Percentiles rank a stretch among this genome's conserved stretches.
Evolutionary conservation across 2,888 invertebrate genomes (phyloP).

Genomic region (Platypus cylindrus): DNA sequence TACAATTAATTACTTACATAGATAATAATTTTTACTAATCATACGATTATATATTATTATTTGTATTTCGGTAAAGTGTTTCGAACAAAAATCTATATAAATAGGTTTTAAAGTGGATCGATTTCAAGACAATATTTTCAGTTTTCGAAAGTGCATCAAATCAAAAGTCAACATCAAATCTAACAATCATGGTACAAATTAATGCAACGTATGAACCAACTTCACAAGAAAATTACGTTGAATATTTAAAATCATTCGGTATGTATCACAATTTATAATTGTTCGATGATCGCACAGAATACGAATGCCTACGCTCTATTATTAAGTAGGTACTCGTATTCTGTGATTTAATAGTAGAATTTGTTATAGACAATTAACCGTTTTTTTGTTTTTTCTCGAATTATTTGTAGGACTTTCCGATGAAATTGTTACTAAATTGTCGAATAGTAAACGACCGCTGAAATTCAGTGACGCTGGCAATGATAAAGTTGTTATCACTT

Average conservation of each 20-base stretch:
- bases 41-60: no score
- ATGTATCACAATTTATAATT: no score
- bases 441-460: not conserved
- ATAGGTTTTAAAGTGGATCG: no score
- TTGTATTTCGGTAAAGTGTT: no score
- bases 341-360: not conserved
- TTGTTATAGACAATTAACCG: not conserved
- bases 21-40: no score
- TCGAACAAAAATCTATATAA: no score
- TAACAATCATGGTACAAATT: conserved; percentile 8
- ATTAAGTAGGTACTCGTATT: not conserved
- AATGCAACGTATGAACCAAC: conserved; percentile 9
- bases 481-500: not conserved
- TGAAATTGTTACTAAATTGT: not conserved
- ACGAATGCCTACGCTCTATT: not conserved
- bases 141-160: no score
- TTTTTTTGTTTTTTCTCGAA: not conserved
- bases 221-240: conserved; percentile 9
- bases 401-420: not conserved
- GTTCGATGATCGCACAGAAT: not conserved
- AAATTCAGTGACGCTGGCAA: not conserved
- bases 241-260: conserved; percentile 11
- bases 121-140: no score
- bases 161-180: no score
- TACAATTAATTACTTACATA: no score